Conservation (phyloP, 2,797 vertebrate species). For the Pseudocheirus occidentalis region DNA sequence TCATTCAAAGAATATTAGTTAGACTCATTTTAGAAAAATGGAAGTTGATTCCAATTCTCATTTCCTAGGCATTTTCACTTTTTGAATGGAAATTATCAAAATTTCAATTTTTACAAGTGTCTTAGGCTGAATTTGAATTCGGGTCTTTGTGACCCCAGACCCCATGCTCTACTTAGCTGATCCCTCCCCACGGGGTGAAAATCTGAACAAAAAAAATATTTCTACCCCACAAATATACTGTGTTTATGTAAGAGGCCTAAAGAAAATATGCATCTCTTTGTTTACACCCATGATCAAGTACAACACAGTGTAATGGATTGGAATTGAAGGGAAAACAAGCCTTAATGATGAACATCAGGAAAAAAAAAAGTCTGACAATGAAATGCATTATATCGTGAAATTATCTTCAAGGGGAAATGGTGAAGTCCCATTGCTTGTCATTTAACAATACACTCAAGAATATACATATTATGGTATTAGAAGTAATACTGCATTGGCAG, state of each 20-base stretch:
- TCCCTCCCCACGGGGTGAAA: background rate
- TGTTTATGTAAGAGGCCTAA: conserved; percentile 50
- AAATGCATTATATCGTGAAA: conserved; percentile 47
- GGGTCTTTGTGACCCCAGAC: background rate
- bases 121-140: background rate
- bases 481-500: background rate
- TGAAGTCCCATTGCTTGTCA: conserved; percentile 10
- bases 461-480: fast-evolving
- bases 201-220: conserved; percentile 35
- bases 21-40: background rate
- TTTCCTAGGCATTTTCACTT: background rate
- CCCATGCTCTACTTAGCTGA: background rate
- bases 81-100: background rate
- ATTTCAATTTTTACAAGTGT: background rate
- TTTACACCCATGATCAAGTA: background rate
- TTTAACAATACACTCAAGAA: conserved; percentile 29
- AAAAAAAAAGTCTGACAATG: conserved; percentile 62
- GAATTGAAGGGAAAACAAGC: conserved; percentile 32
- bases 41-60: background rate
- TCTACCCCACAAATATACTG: background rate
- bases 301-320: conserved; percentile 31
- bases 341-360: background rate
- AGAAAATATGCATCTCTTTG: background rate
- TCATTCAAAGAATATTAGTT: background rate
- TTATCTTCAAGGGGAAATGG: conserved; percentile 66